Conservation (phyloP, 2,113 vertebrate genomes). For the Neotragus pygmaeus region DNA sequence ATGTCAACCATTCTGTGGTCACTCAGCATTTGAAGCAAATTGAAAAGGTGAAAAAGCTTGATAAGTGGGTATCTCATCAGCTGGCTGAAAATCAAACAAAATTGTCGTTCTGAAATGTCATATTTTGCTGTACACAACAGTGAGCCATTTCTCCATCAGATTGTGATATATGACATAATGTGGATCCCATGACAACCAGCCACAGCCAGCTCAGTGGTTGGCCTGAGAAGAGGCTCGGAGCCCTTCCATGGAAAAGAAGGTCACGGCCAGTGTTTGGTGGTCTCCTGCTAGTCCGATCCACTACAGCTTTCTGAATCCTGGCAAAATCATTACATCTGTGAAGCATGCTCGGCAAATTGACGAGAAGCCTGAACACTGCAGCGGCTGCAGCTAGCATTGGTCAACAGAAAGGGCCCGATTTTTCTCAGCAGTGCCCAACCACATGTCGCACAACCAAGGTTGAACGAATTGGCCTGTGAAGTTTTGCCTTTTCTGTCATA, state of each 20-base stretch:
- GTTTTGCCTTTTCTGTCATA: background rate
- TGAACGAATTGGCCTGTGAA: background rate
- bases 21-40: background rate
- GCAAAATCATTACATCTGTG: background rate
- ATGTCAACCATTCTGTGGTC: background rate
- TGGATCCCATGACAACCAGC: background rate
- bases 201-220: background rate
- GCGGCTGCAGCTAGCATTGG: background rate
- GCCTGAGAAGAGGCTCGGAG: background rate
- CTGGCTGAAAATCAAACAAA: background rate
- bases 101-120: accelerated
- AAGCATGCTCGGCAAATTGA: background rate
- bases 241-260: background rate
- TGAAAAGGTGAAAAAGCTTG: background rate
- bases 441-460: accelerated
- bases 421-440: background rate
- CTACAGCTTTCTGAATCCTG: background rate
- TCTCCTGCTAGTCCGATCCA: background rate
- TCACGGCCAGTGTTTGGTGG: background rate
- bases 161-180: background rate
- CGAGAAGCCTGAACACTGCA: accelerated
- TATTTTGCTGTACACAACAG: background rate
- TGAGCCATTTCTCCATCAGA: background rate
- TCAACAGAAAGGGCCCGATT: background rate
- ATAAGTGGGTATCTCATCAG: background rate